Evolutionary conservation across 2,888 invertebrate genomes (phyloP), one percentile per base, ranked within the genome.

Genomic region (Patella ulyssiponensis): DNA sequence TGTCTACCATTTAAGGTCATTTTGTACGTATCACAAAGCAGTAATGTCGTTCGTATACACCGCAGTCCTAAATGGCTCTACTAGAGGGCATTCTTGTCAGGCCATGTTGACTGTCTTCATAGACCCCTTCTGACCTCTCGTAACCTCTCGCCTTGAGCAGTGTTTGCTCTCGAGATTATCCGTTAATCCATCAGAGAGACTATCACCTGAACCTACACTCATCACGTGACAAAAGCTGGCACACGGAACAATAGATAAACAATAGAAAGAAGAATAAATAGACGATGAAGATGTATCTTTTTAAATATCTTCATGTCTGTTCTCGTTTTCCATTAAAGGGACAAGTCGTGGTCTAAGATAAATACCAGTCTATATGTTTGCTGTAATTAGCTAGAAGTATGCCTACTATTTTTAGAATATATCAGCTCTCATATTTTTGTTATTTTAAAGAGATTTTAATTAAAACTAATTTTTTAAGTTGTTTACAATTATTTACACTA

Each of bases 151-250:
- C 64, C 20, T 64, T 23, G 64, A 64, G 14, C 11, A 15, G 64
- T 64, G 23, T 64, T 64, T 64, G 14, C 64, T 64, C 64, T 20
- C 64, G 23, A 64, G 64, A 64, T 64, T 64, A 64, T 64, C 64
- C 64, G 64, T 64, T 64, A 64, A 64, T 64, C 64, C 64, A 23
- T 23, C 14, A 64, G 64, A 23, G 64, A 20, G 11, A 64, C 20
- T 64, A 64, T 64, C 64, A 64, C 64, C 64, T 64, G 64, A 64
- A 64, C 23, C 64, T 64, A 64, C 64, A 64, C 20, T 23, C 14
- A 20, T 64, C 64, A 64, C 64, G 64, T 64, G 64, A 64, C 20
- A 20, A 20, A 64, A 11, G 64, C 64, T 64, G 64, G 64, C 64
- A 64, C 20, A 64, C n/a, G 20, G 17, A 64, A 64, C 64, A 64